These are phyloP conservation scores for Heteractis magnifica DNA, from an alignment of 92 coral and sea anemone genomes.

Conservation along the genomic window DNA sequence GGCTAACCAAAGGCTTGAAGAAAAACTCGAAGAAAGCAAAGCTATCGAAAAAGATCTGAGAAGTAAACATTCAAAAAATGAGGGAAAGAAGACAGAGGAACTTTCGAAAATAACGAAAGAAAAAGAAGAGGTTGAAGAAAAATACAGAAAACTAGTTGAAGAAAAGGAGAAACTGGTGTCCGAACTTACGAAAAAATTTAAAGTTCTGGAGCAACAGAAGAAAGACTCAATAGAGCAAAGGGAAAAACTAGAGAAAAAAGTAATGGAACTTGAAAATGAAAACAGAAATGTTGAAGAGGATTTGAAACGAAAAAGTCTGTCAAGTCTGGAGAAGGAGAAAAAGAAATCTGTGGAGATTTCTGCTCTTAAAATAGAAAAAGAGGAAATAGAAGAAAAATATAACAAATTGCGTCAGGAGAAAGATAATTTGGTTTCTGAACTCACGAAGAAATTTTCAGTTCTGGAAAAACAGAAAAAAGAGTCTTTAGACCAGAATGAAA, in stretches of 20 bases:
- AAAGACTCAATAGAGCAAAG: slow-evolving; percentile 38
- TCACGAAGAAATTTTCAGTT: slow-evolving; percentile 49
- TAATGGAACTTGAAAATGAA: slow-evolving; percentile 54
- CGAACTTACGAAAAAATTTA: slow-evolving; percentile 49
- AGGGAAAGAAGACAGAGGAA: slow-evolving; percentile 20
- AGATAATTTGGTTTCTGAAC: slow-evolving; percentile 53
- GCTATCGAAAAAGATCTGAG: slow-evolving; percentile 23
- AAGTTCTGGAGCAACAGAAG: slow-evolving; percentile 55
- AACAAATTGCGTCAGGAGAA: slow-evolving; percentile 48
- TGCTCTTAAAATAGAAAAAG: slow-evolving; percentile 41
- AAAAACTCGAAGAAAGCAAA: slow-evolving; percentile 35
- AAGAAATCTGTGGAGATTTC: slow-evolving; percentile 36
- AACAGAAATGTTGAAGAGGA: slow-evolving; percentile 20
- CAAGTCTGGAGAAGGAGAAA: slow-evolving; percentile 11
- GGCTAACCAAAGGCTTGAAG: slow-evolving; percentile 48
- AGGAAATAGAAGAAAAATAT: slow-evolving; percentile 43
- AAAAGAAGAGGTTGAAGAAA: slow-evolving; percentile 38
- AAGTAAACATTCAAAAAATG: slow-evolving; percentile 4
- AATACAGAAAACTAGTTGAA: slow-evolving; percentile 20
- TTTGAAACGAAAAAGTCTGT: slow-evolving; percentile 15
- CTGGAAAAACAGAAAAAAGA: slow-evolving; percentile 63
- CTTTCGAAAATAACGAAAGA: slow-evolving; percentile 39
- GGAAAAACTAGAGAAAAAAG: slow-evolving; percentile 49
- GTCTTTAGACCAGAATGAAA: slow-evolving; percentile 43
- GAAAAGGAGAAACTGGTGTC: slow-evolving; percentile 55